phyloP scores from a whole-genome alignment of 2,888 invertebrate genomes.

The Temnothorax rugatulus region DNA sequence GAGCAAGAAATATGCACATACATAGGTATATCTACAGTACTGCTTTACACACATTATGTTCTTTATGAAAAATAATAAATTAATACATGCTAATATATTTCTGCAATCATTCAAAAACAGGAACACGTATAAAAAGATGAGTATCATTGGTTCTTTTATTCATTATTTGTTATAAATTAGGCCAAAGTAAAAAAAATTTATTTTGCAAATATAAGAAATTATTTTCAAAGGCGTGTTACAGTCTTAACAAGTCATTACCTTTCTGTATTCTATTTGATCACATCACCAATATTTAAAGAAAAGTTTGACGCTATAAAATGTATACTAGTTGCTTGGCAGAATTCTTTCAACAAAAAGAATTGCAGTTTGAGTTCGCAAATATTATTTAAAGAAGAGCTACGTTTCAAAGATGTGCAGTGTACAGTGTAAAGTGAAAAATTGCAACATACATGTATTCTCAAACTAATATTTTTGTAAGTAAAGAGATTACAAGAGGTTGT shows the following conservation, averaged over 20 bases:
- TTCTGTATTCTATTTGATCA: neutral
- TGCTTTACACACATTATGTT: neutral
- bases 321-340: neutral
- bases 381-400: neutral
- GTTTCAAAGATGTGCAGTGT: neutral
- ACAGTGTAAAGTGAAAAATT: conserved; percentile 2
- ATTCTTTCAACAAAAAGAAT: neutral
- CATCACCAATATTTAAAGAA: neutral
- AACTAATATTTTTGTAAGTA: neutral
- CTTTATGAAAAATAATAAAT: too few species aligned
- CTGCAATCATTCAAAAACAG: neutral
- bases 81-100: too few species aligned
- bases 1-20: conserved; percentile 8
- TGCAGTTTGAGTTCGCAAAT: neutral
- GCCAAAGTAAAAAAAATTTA: neutral
- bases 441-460: neutral
- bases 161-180: neutral
- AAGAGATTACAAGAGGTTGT: neutral
- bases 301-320: neutral
- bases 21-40: neutral
- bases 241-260: neutral
- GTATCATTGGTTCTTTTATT: neutral
- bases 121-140: neutral
- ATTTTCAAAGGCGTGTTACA: neutral
- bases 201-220: neutral